Base-by-base conservation (phyloP, 37 sponge, comb jelly and placozoan genomes). In the Diacarnus erythraeanus region DNA sequence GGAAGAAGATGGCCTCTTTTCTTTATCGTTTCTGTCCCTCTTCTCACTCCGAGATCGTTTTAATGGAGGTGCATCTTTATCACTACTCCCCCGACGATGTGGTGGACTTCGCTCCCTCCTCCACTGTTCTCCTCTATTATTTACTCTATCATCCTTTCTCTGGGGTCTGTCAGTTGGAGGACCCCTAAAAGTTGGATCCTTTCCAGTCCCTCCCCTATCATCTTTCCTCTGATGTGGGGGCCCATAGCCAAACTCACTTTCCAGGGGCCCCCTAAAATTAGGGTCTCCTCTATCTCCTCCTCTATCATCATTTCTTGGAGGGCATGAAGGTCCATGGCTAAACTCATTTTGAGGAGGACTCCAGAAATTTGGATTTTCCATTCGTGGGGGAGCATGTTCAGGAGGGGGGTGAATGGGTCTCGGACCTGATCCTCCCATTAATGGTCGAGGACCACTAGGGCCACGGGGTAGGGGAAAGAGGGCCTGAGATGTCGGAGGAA, bases 31-130 rank as follows among this genome's bases (percentile, higher is more conserved):
- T 35, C 60, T 64, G 4, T 77, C 77, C 39, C 30, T 64, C 64
- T 77, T 43, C 3, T 71, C 80, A 58, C 59, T 58, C 18, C 71
- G 15, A 0, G 60, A 58, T 10, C 71, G 38, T 9, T 70, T 71
- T 4, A 59, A 31, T 18, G 80, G 80, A 31, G 69, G 80, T 36
- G 37, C 71, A 35, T 80, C 80, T 59, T 67, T 78, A 35, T 80
- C 77, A 77, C 26, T 76, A 34, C 77, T 64, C 30, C n/a, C 35
- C 6, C 65, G 41, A 5, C 63, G 58, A 37, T 31, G 69, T 39
- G 41, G 23, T 26, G 80, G 80, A 40, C 71, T 69, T 0, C 71
- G 69, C 2, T 79, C 80, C 59, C 59, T 68, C 77, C 57, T 42
- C 3, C 43, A 2, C 43, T 43, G 42, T 71, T 40, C 43, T 71